Percentiles rank a stretch among this genome's conserved stretches.
These are phyloP conservation scores for Limnephilus rhombicus DNA, from an alignment of 2,888 invertebrate species.

Conservation along the genomic window DNA sequence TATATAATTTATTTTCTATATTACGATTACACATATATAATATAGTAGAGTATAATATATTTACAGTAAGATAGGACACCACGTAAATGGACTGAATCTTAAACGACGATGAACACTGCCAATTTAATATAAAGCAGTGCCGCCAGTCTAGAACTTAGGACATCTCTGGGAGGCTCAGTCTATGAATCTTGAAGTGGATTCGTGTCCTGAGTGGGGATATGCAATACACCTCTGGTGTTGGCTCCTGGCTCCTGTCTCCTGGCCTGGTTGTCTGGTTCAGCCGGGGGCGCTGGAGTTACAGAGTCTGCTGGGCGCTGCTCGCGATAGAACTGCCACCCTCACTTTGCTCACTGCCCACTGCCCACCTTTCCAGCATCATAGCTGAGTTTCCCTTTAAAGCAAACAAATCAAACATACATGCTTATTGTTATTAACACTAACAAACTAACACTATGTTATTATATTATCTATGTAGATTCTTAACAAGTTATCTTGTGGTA, in stretches of 20 bases:
- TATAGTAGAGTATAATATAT: constrained; percentile 46
- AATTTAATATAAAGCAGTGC: constrained; percentile 9
- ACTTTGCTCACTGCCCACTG: constrained; percentile 71
- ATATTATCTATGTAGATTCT: not conserved
- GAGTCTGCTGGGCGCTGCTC: constrained; percentile 61
- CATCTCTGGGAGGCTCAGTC: not conserved
- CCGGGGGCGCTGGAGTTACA: constrained; percentile 58
- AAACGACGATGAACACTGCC: constrained; percentile 19
- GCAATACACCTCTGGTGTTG: constrained; percentile 20
- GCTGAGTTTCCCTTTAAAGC: constrained; percentile 80
- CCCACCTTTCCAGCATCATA: constrained; percentile 80
- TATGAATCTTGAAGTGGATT: constrained; percentile 9
- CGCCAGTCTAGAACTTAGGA: not conserved
- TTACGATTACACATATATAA: constrained; percentile 40
- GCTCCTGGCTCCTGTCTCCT: not conserved
- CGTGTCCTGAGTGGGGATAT: constrained; percentile 12
- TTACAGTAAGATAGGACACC: constrained; percentile 52
- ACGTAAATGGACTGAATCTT: constrained; percentile 49
- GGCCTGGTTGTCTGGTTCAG: not conserved
- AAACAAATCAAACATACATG: constrained; percentile 61
- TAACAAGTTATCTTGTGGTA: not conserved
- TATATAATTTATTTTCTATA: constrained; percentile 49
- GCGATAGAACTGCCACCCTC: constrained; percentile 69
- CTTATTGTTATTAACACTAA: not conserved
- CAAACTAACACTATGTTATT: not conserved